Percentiles rank a stretch among this genome's conserved stretches.
Conservation (phyloP, 2,888 invertebrate species). For the Pocota personata region DNA sequence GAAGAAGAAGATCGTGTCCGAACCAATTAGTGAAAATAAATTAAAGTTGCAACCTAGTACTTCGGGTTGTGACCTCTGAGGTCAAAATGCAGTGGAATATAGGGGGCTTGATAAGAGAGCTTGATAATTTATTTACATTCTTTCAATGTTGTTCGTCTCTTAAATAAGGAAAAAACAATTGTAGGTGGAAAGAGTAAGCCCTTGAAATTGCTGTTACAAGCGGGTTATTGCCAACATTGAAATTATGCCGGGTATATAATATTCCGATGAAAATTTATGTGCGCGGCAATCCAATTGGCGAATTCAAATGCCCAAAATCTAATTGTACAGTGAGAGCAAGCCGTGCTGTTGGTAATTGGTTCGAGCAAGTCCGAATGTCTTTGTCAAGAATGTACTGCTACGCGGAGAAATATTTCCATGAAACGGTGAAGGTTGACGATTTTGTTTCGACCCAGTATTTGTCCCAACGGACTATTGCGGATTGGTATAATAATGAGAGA, state of each 20-base stretch:
- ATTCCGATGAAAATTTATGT: neutral
- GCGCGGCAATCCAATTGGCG: neutral
- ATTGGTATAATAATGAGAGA: neutral
- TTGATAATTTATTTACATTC: too few species aligned
- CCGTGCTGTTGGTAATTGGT: neutral
- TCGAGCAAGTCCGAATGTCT: neutral
- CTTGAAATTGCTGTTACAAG: neutral
- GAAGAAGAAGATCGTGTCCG: too few species aligned
- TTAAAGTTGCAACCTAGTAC: too few species aligned
- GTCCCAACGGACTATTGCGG: slow-evolving; percentile 1
- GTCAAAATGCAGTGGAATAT: too few species aligned
- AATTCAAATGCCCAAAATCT: neutral
- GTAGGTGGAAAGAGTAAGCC: too few species aligned
- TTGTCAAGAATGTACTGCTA: neutral
- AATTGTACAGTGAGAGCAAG: neutral
- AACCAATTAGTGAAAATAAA: too few species aligned
- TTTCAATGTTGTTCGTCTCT: too few species aligned
- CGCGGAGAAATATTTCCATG: neutral
- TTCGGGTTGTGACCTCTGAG: too few species aligned
- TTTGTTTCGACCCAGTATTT: neutral
- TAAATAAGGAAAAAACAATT: too few species aligned
- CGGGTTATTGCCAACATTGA: neutral
- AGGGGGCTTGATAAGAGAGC: too few species aligned
- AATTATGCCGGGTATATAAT: neutral
- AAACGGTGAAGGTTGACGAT: neutral